Evolutionary conservation across 64 coral and sea anemone species (phyloP), one percentile per base, ranked within the genome.

Genomic region (Montipora foliosa): DNA sequence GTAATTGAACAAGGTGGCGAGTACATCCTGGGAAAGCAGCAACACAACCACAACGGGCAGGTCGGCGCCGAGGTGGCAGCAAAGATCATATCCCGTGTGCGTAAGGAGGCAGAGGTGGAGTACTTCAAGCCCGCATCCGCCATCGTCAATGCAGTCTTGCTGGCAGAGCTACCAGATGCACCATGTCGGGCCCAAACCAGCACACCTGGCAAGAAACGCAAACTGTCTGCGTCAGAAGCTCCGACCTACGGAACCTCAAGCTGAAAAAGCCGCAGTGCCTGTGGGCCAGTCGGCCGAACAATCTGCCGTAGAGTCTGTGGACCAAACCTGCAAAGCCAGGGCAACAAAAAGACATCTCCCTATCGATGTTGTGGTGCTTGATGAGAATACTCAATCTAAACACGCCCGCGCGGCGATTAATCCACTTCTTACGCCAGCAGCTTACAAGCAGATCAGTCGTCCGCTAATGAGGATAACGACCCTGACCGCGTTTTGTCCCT

Each of bases 251-350:
- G 50, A 83, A 44, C 80, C 80, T 20, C 80, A 51, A 45, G 16
- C 72, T 44, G 44, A 89, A 13, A 74, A 72, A 25, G 67, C 87
- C 92, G 77, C 78, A 89, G 87, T 48, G 77, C 92, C 84, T 75
- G 45, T 94, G 84, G 85, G 84, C 85, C 92, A 94, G 70, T 20
- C 75, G 81, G 57, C 79, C 10, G 16, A 66, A 61, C n/a, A 87
- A 12, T 15, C 68, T 82, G 74, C 91, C 91, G 69, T 68, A 87
- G 91, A 50, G 71, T 93, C 80, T 77, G 47, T 93, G 81, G 91
- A 94, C 93, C 87, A 89, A 89, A 89, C 76, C 29, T 29, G 29
- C 29, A 29, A 29, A 37, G 85, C 69, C 61, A 82, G 62, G 74
- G 24, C 9, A 51, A 89, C 1, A 13, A 87, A 87, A 21, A 73